A percentile compares a stretch with the other conserved stretches of the same genome.
Conservation (phyloP, 2,797 vertebrate species). For the Mycteria americana region DNA sequence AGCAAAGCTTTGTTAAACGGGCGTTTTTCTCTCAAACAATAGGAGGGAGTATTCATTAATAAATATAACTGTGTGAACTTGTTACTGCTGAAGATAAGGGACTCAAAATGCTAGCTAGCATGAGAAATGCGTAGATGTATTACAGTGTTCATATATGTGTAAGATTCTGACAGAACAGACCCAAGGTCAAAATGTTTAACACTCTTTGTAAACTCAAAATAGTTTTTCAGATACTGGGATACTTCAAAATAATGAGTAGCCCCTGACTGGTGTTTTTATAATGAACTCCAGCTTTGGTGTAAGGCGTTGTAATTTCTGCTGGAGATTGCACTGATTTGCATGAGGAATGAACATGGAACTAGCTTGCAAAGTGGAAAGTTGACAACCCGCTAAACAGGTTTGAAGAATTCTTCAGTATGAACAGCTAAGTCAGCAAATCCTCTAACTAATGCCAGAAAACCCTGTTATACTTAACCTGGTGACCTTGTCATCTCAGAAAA, state of each 20-base stretch:
- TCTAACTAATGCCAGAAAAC: not conserved
- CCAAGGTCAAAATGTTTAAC: not conserved
- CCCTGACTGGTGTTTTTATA: not conserved
- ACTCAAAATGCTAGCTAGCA: not conserved
- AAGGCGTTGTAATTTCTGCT: not conserved
- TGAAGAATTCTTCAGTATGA: not conserved
- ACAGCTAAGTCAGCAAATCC: slow-evolving; percentile 9
- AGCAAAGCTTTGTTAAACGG: not conserved
- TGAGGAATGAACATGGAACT: not conserved
- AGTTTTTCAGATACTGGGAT: not conserved
- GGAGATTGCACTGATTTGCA: not conserved
- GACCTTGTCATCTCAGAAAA: not conserved
- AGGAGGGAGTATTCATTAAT: not conserved
- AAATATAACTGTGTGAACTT: not conserved
- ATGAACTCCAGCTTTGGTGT: not conserved
- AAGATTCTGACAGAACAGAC: not conserved
- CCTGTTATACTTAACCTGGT: not conserved
- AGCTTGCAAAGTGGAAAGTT: not conserved
- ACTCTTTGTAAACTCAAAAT: not conserved
- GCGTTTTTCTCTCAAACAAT: not conserved
- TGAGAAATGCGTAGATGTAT: not conserved
- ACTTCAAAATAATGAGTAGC: not conserved
- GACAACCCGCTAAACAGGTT: not conserved
- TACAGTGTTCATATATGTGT: not conserved
- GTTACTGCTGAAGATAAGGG: not conserved